Evolutionary conservation across 2,113 vertebrate genomes (phyloP).

Genomic region (Epinephelus cyanopodus): DNA sequence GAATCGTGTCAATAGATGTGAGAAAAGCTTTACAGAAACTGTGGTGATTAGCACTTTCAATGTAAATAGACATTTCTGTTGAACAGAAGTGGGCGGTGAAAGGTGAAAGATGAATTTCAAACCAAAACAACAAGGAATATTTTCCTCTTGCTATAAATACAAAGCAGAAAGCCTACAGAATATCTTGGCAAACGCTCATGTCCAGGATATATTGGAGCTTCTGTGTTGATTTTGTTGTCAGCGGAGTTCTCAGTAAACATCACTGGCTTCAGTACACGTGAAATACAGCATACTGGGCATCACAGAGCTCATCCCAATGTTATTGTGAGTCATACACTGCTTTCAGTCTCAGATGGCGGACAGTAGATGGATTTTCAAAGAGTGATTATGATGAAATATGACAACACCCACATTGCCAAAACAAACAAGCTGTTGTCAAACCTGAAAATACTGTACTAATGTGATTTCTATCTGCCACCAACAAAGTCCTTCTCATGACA

Average conservation of each 20-base stretch:
- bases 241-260: not conserved
- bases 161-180: constrained; percentile 9
- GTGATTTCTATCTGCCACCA: not conserved
- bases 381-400: constrained; percentile 21
- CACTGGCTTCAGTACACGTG: not conserved
- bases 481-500: not conserved
- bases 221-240: not conserved
- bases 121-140: not conserved
- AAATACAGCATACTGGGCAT: not conserved
- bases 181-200: not conserved
- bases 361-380: constrained; percentile 17
- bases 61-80: constrained; percentile 29
- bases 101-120: constrained; percentile 13
- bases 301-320: not conserved
- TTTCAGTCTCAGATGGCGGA: constrained; percentile 9
- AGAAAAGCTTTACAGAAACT: not conserved
- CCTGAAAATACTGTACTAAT: not conserved
- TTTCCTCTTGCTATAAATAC: constrained; percentile 12
- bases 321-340: constrained; percentile 14
- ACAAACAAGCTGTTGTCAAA: constrained; percentile 7
- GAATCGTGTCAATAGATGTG: constrained; percentile 31
- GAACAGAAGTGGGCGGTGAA: constrained; percentile 7
- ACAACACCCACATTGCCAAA: not conserved
- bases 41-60: not conserved
- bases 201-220: too few relatives aligned